A percentile compares a stretch with the other conserved stretches of the same genome.
Evolutionary conservation across 2,113 vertebrate species (phyloP).

Genomic region (Pelusios castaneus): DNA sequence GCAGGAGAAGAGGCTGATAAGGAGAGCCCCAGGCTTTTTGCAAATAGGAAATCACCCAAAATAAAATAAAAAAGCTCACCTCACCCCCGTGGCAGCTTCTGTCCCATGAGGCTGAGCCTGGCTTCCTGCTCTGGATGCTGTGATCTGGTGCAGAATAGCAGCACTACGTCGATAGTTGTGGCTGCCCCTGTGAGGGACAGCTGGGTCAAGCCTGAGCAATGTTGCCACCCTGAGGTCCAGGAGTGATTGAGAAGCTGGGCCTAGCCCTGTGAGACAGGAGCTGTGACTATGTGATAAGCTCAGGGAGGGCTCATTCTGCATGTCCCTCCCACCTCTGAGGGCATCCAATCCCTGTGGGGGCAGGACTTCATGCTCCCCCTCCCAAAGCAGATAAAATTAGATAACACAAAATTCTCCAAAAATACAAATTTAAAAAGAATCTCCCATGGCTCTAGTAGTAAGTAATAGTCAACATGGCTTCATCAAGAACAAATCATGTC

Average conservation of each 20-base stretch:
- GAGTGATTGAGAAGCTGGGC: not conserved
- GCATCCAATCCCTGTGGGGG: not conserved
- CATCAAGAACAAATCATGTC: not conserved
- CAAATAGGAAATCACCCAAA: not conserved
- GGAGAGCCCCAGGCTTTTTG: not conserved
- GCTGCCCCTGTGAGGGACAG: not conserved
- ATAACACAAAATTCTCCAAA: not conserved
- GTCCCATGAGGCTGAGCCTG: not conserved
- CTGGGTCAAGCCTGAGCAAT: not conserved
- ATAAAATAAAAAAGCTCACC: not conserved
- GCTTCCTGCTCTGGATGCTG: not conserved
- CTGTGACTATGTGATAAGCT: not conserved
- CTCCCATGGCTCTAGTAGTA: not conserved
- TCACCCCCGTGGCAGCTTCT: not conserved
- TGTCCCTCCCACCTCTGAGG: fast-evolving
- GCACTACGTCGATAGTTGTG: no score
- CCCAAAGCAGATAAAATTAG: not conserved
- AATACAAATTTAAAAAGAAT: not conserved
- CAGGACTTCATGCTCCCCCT: not conserved
- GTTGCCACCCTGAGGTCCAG: not conserved
- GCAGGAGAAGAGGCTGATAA: no score
- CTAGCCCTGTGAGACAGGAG: not conserved
- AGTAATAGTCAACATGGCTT: not conserved
- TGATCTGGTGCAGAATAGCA: not conserved
- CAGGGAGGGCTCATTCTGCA: not conserved